Base-by-base conservation (phyloP, 2,888 invertebrate genomes). In the Homarus gammarus region DNA sequence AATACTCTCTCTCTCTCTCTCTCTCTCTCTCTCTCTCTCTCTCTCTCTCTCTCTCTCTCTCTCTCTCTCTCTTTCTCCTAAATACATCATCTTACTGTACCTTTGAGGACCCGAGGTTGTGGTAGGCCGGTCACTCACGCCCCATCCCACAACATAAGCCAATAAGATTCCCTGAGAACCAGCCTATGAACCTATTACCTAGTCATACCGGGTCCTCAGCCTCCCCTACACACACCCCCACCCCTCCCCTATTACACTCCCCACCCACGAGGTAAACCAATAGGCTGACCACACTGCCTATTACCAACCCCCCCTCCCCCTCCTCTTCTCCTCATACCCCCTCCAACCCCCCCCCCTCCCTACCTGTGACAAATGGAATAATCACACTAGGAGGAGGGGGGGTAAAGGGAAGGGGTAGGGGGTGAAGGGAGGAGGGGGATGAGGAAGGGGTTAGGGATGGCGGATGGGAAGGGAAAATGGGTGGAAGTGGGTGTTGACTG, bases 281-380 rank as follows among this genome's bases (percentile, higher is more conserved):
- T 75, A n/a, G 49, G 75, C 40, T 75, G 75, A 75, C 40, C 75
- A 75, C 64, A 64, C 64, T 3, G 27, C 75, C n/a, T 27, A 33
- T 33, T 33, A 33, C n/a, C n/a, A n/a, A n/a, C 22, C 31, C 0
- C 27, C 2, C 22, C 22, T n/a, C 33, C 36, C 10, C 3, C 5
- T 27, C 0, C 0, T 27, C 10, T n/a, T n/a, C 70, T 12, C n/a
- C n/a, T 27, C 70, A 27, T 33, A 70, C 15, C 27, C 15, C 27
- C 36, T 27, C 70, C 70, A 31, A 3, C 5, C 27, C 44, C 8
- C 12, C 5, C n/a, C n/a, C n/a, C n/a, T n/a, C n/a, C n/a, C n/a
- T n/a, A n/a, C n/a, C n/a, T n/a, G n/a, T n/a, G n/a, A 6, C 64
- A 64, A 64, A 64, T 64, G 64, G 64, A 27, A n/a, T 36, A 33